These are phyloP conservation scores for Odontophorus gujanensis DNA, from an alignment of 2,113 vertebrate genomes.

Conservation along the genomic window DNA sequence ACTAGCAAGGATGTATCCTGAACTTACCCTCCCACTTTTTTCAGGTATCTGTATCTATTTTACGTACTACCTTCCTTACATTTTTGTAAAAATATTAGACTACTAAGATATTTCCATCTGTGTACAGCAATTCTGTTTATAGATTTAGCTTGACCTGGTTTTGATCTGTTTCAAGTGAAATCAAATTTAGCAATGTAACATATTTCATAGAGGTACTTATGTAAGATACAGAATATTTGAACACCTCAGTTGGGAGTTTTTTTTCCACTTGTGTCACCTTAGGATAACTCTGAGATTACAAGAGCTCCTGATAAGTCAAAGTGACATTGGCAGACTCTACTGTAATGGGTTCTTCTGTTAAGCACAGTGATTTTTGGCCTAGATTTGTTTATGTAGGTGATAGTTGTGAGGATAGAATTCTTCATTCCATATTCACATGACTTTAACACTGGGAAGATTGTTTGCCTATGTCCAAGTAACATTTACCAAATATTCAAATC, in stretches of 20 bases:
- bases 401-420: not conserved
- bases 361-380: not conserved
- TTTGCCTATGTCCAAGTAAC: not conserved
- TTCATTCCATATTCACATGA: not conserved
- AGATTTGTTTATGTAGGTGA: not conserved
- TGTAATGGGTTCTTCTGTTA: not conserved
- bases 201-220: not conserved
- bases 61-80: not conserved
- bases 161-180: slow-evolving; percentile 18
- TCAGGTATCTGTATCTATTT: slow-evolving; percentile 84
- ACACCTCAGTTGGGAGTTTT: not conserved
- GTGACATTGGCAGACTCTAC: not conserved
- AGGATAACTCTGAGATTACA: not conserved
- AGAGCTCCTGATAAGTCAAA: not conserved
- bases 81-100: not conserved
- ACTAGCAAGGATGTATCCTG: slow-evolving; percentile 96
- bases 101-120: not conserved
- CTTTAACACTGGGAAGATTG: not conserved
- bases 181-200: not conserved
- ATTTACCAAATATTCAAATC: not conserved
- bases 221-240: not conserved
- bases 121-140: not conserved
- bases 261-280: not conserved
- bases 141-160: slow-evolving; percentile 7
- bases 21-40: slow-evolving; percentile 97